Base-by-base conservation (phyloP, 2,113 vertebrate species). In the Perccottus glenii region DNA sequence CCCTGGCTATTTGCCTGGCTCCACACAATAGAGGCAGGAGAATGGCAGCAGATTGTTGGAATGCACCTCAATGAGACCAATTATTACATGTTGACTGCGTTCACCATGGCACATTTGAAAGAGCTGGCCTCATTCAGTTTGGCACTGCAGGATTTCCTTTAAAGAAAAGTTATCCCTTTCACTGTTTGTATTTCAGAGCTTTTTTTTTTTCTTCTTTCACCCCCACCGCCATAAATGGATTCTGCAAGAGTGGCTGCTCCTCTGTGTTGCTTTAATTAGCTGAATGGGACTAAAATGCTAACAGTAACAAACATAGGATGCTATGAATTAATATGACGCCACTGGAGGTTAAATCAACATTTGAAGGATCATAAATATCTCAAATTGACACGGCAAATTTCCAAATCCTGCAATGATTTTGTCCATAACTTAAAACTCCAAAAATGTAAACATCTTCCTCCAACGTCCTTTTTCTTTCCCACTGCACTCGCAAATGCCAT, bases 61-160 rank as follows among this genome's bases (percentile, higher is more conserved):
- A 98, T 98, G 97, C 95, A 93, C 96, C 95, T 97, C 96, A 98
- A 96, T 98, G 97, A 98, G 97, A 96, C 96, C 97, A 98, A 99
- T 99, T 99, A 99, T 98, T 98, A 99, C 96, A 99, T 98, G 97
- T 98, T 98, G 95, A 98, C 95, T 98, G 95, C 96, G 95, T 96
- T 99, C 96, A 98, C 97, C 98, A 99, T 99, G 97, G 96, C 96
- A 97, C 93, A 95, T 96, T 94, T 95, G 94, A 95, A 96, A 95
- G 98, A 96, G 96, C 95, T 96, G 96, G 95, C 93, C 95, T 97
- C 96, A 99, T 98, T 98, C 95, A 99, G 95, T 96, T 95, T 94
- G 94, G 94, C 97, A 96, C 95, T 90, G 93, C 96, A 92, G 97
- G 96, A 97, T 93, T 95, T 96, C 95, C 95, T 99, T 98, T 97